Base-by-base conservation (phyloP, 64 coral and sea anemone genomes). In the Platygyra sinensis region DNA sequence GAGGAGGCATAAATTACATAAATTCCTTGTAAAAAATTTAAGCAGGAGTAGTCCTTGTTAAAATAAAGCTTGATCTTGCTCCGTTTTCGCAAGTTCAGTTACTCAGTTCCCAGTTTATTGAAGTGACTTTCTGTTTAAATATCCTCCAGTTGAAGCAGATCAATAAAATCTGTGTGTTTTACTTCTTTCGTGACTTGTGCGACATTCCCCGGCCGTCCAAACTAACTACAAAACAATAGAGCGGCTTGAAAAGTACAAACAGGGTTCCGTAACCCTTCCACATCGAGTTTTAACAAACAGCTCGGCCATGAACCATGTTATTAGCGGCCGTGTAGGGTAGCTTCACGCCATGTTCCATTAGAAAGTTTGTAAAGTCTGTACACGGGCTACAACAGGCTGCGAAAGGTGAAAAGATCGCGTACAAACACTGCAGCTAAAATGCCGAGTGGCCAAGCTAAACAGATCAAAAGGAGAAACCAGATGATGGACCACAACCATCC, bases 371-470 rank as follows among this genome's bases (percentile, higher is more conserved):
- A 42, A 99, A 86, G 59, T 93, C 97, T n/a, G 62, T 79, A 91
- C 91, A 99, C 13, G 82, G 91, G 51, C 19, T 91, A 80, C 97
- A 99, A 62, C 97, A 99, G 8, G 97, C 97, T 24, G 94, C 88
- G 61, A 99, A 99, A 19, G 97, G 97, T 57, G 97, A 99, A 54
- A 99, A 82, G 22, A 95, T 39, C 28, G 94, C 97, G 75, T 99
- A 99, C n/a, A 99, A n/a, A 76, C n/a, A 99, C 91, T 0, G 94
- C 97, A 18, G 94, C 97, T 30, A 94, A 12, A 72, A 96, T 93
- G 1, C 94, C 97, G 8, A 96, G 67, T 0, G 94, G 97, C 97
- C 97, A 99, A 55, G 94, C 97, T 2, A 99, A 38, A 9, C 54
- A 73, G 8, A 99, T 31, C 12, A 99, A 87, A 88, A 91, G 74